Conservation (phyloP, 1,140 invertebrate species). For the Lanistes nyassanus region DNA sequence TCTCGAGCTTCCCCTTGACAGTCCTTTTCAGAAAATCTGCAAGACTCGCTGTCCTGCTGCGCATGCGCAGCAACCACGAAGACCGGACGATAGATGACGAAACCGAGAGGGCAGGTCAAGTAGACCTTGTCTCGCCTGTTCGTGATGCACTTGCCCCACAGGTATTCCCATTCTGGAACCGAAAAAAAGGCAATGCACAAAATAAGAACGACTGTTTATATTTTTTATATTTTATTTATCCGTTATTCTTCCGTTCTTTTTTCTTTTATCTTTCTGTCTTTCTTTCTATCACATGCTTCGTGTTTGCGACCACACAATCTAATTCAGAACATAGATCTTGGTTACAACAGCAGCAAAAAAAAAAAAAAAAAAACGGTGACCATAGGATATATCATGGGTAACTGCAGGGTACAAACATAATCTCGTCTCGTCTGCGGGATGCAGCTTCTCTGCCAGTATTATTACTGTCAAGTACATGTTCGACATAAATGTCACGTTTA, state of each 20-base stretch:
- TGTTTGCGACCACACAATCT: too few species aligned
- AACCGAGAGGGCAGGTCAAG: slow-evolving; percentile 23
- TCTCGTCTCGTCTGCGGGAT: too few species aligned
- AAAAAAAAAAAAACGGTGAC: too few species aligned
- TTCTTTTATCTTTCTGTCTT: slow-evolving; percentile 1
- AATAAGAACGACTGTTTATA: neutral
- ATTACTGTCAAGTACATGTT: too few species aligned
- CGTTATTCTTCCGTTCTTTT: neutral
- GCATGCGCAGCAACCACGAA: slow-evolving; percentile 13
- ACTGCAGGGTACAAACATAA: too few species aligned
- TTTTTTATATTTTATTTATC: neutral
- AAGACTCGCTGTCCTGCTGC: neutral
- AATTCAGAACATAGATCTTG: too few species aligned
- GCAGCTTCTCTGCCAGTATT: too few species aligned
- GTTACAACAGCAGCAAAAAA: too few species aligned
- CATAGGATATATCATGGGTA: too few species aligned
- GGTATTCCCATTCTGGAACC: neutral
- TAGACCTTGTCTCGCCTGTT: slow-evolving; percentile 11
- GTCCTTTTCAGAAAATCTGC: neutral
- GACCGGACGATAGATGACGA: slow-evolving; percentile 24
- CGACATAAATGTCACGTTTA: too few species aligned
- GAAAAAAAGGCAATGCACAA: neutral
- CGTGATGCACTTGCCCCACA: slow-evolving; percentile 21
- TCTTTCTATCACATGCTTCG: slow-evolving; percentile 1
- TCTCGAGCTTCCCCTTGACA: neutral